Evolutionary conservation across 2,888 invertebrate genomes (phyloP).

Genomic region (Campoplex nolae): DNA sequence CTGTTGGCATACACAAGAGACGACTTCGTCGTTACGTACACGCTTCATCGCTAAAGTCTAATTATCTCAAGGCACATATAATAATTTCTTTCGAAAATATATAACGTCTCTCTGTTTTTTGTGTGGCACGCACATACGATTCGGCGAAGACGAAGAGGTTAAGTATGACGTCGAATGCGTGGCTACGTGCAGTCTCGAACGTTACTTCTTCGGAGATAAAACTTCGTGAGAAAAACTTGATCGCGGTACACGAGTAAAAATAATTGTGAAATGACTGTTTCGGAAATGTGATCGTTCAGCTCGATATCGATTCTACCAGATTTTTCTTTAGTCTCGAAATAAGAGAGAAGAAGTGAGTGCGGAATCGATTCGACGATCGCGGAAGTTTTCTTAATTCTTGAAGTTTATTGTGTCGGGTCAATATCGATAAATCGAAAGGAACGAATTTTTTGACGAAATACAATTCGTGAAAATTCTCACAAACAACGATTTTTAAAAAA

Average conservation of each 20-base stretch:
- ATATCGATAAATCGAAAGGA: not conserved
- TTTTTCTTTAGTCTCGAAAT: not conserved
- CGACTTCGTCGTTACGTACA: conserved; percentile 9
- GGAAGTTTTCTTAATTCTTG: not conserved
- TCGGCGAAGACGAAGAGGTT: not conserved
- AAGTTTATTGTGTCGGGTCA: not conserved
- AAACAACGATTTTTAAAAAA: not conserved
- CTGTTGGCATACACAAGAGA: conserved; percentile 33
- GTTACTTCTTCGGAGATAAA: not conserved
- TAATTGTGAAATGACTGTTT: no score
- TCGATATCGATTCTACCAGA: not conserved
- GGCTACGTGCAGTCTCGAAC: conserved; percentile 56
- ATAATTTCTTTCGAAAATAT: conserved; percentile 17
- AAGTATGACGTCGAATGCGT: conserved; percentile 14
- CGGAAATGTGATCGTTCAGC: not conserved
- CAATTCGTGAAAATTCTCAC: not conserved
- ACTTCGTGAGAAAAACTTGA: conserved; percentile 8
- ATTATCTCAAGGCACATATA: conserved; percentile 33
- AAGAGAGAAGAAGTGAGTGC: not conserved
- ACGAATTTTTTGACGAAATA: not conserved
- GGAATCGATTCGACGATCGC: not conserved
- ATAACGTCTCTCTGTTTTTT: not conserved
- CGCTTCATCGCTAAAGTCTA: conserved; percentile 16
- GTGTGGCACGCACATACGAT: conserved; percentile 14
- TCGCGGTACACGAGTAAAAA: not conserved